Evolutionary conservation across 2,888 invertebrate genomes (phyloP), one percentile per base, ranked within the genome.

Genomic region (Hirtodrosophila cameraria): DNA sequence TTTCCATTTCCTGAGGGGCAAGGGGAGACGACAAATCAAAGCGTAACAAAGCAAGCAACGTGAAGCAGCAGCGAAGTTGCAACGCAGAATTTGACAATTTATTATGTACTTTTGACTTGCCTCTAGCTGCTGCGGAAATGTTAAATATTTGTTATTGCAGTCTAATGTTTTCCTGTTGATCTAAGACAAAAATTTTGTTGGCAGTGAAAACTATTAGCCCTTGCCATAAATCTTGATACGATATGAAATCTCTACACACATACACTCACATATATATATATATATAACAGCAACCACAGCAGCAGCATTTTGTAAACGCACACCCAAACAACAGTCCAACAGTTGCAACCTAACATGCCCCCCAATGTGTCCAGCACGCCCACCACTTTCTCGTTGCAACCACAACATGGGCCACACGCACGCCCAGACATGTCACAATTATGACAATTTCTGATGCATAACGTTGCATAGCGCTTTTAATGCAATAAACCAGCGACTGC

Each of bases 91-190:
- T 80, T 72, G 83, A 77, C 75, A 81, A 81, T 86, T 77, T 81
- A 81, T 81, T 81, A 74, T 80, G 63, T 65, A 67, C 69, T 59
- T 77, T 70, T 58, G 69, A 82, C 65, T 57, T 60, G 59, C 42
- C 50, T 31, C 52, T 35, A 38, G 53, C 69, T 52, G 49, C 72
- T 83, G 82, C 82, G 82, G 82, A 83, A 83, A 87, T 87, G 87
- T 86, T 83, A 87, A 87, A 87, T 83, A 85, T 83, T 87, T 87
- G 87, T 86, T 87, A 83, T 83, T 87, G 80, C 73, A 83, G 83
- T 82, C 83, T 76, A 83, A 83, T 83, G 83, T 63, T 74, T 80
- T 87, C 83, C 83, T 63, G 76, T 75, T 70, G 59, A 43, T 49
- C 53, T 61, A 73, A 82, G 81, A 84, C 84, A 80, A 53, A 53